Conservation (phyloP, 2,888 invertebrate genomes). For the Gibbula magus region DNA sequence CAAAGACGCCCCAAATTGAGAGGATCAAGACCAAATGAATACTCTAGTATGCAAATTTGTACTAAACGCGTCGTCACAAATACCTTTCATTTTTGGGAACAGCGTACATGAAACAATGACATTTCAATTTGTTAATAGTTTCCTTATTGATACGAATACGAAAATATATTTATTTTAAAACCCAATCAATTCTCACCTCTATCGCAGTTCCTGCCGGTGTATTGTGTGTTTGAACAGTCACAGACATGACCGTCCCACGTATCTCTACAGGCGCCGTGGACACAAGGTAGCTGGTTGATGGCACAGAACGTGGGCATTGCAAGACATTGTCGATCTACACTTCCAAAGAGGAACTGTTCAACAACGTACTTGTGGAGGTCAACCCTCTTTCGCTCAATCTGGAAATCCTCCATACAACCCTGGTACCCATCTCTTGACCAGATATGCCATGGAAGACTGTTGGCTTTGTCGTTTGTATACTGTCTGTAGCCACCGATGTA, state of each 20-base stretch:
- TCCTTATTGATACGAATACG: no score
- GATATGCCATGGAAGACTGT: conserved; percentile 67
- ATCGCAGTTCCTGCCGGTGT: conserved; percentile 60
- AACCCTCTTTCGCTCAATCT: conserved; percentile 37
- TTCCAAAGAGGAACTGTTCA: conserved; percentile 29
- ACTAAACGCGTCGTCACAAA: no score
- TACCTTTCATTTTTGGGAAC: no score
- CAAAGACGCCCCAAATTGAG: no score
- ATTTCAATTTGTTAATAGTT: no score
- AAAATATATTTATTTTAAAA: no score
- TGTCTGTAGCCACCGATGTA: neutral
- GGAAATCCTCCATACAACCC: conserved; percentile 69
- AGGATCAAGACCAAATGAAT: no score
- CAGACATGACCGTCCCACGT: conserved; percentile 62
- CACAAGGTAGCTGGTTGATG: conserved; percentile 52
- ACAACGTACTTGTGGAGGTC: conserved; percentile 34
- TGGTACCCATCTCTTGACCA: conserved; percentile 67
- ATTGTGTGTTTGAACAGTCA: conserved; percentile 69
- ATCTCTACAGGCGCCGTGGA: conserved; percentile 62
- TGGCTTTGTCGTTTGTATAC: neutral
- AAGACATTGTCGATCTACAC: conserved; percentile 37
- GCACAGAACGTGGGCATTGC: conserved; percentile 41
- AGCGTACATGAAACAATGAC: no score
- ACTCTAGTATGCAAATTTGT: no score
- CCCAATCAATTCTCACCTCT: conserved; percentile 47